These are phyloP conservation scores for Bemisia tabaci DNA, from an alignment of 1,140 invertebrate genomes.

Conservation along the genomic window DNA sequence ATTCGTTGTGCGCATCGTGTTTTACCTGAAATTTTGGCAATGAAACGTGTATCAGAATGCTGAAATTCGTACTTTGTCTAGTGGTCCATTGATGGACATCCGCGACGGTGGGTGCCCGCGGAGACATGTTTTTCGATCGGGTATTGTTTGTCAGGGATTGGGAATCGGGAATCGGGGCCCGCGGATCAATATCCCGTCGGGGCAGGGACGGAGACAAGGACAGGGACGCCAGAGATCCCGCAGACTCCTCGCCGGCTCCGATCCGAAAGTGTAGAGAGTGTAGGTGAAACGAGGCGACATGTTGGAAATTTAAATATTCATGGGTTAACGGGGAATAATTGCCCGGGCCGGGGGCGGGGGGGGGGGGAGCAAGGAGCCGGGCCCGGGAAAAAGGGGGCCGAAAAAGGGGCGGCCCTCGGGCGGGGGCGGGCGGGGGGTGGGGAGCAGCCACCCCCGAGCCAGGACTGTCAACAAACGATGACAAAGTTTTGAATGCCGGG, in stretches of 20 bases:
- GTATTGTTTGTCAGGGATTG: neutral
- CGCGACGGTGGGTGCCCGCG: too few relatives aligned
- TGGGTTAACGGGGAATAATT: neutral
- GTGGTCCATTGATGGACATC: too few relatives aligned
- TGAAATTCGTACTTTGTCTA: too few relatives aligned
- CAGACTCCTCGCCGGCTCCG: neutral
- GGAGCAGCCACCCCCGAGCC: too few relatives aligned
- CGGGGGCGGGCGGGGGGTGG: too few relatives aligned
- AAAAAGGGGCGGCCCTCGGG: neutral
- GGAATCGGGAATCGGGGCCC: neutral
- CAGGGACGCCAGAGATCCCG: neutral
- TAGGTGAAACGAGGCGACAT: neutral
- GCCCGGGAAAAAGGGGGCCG: neutral
- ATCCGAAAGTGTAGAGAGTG: neutral
- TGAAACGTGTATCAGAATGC: too few relatives aligned
- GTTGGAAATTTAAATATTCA: neutral
- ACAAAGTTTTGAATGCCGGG: neutral
- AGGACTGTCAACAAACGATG: neutral
- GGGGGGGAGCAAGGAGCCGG: neutral
- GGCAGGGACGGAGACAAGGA: neutral
- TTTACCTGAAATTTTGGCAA: too few relatives aligned
- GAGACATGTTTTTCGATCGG: neutral
- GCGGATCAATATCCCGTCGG: neutral
- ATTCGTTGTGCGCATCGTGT: too few relatives aligned
- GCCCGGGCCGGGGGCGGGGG: too few relatives aligned